Base-by-base conservation (phyloP, 2,888 invertebrate genomes). In the Meteorus cinctellus region DNA sequence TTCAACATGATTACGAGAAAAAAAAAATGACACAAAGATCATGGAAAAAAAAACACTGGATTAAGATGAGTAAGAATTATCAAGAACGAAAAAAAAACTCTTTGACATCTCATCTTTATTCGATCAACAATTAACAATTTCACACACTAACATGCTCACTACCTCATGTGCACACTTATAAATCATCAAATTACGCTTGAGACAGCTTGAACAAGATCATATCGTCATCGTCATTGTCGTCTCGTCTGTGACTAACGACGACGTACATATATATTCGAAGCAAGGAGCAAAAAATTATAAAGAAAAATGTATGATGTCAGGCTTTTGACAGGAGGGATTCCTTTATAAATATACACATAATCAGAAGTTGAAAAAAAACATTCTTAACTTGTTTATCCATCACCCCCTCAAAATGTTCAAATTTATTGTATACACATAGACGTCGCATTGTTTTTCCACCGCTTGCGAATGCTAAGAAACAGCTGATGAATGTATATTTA, bases 281-380 rank as follows among this genome's bases (percentile, higher is more conserved):
- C 8, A 55, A 4, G n/a, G 6, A n/a, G 36, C 45, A 66, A 34
- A 41, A 34, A 19, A 12, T 19, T 36, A 31, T 19, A 36, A 65
- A 24, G 45, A 67, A 78, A 73, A 75, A 76, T 65, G 67, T 77
- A 77, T 81, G 79, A 80, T 80, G 80, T 81, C 81, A 81, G 76
- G 73, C 63, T 74, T 75, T 73, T 74, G 63, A 48, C 65, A 75
- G 66, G 66, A 65, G 31, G 68, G 63, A 65, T 75, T 78, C 71
- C 75, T 48, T 60, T 51, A 62, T 16, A 62, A 10, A 29, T 29
- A 62, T 55, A 29, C 16, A 10, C 16, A 60, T n/a, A 65, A 19
- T 24, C n/a, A 31, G 16, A 12, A 65, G 16, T 36, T 2, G 2
- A 63, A 6, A 36, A 36, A 34, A 63, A 36, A 36, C 19, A 36